Conservation (phyloP, 1,140 invertebrate genomes). For the Galendromus occidentalis region DNA sequence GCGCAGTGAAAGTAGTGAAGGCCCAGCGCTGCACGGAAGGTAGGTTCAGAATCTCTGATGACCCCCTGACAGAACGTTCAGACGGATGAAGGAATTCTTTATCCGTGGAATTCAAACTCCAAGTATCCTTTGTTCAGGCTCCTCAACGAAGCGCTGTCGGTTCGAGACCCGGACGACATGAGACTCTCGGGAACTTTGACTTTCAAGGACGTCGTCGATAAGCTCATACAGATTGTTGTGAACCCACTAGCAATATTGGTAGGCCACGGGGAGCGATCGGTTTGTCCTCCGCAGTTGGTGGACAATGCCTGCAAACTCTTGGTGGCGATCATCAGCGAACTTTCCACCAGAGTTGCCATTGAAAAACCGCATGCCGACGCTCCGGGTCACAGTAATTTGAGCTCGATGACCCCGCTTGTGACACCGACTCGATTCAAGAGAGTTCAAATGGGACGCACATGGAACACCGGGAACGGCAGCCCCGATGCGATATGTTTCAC, state of each 20-base stretch:
- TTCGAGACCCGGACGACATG: background rate
- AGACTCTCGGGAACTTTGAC: background rate
- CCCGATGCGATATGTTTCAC: slow-evolving; percentile 89
- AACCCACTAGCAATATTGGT: background rate
- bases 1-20: background rate
- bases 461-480: slow-evolving; percentile 91
- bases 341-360: slow-evolving; percentile 49
- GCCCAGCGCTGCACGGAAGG: background rate
- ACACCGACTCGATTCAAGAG: slow-evolving; percentile 75
- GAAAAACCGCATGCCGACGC: slow-evolving; percentile 19
- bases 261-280: background rate
- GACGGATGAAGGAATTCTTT: background rate
- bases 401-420: slow-evolving; percentile 43
- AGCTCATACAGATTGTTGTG: background rate
- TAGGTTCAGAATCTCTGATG: background rate
- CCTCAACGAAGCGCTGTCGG: background rate
- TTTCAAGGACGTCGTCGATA: background rate
- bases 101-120: too few relatives aligned
- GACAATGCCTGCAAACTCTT: slow-evolving; percentile 65
- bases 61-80: background rate
- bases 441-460: slow-evolving; percentile 63
- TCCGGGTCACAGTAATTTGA: background rate
- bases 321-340: slow-evolving; percentile 62
- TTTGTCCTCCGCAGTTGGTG: slow-evolving; percentile 37
- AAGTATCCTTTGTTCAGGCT: background rate